These are phyloP conservation scores for Temnothorax nylanderi DNA, from an alignment of 1,140 invertebrate genomes.

Conservation along the genomic window DNA sequence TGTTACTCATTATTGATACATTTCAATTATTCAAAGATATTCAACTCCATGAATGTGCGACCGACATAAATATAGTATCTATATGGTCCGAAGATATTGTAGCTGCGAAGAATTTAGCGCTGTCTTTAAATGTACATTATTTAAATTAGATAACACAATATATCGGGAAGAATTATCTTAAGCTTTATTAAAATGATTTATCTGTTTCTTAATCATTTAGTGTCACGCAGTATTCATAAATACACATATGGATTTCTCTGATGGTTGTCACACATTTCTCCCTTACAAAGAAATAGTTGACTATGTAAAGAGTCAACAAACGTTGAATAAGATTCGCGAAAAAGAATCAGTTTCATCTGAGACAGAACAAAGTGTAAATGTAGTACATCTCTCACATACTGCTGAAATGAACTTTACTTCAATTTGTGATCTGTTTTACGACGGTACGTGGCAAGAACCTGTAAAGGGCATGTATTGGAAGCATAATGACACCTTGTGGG, in stretches of 20 bases:
- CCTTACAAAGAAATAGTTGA: background rate
- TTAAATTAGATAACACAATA: background rate
- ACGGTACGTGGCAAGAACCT: conserved; percentile 14
- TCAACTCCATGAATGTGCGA: background rate
- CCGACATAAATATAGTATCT: background rate
- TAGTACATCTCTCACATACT: background rate
- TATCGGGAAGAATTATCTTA: background rate
- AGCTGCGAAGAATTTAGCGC: background rate
- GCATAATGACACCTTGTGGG: background rate
- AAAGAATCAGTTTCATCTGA: background rate
- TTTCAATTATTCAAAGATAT: background rate
- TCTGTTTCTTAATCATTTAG: background rate
- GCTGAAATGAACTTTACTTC: background rate
- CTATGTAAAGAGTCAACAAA: too few relatives aligned
- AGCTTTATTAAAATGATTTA: background rate
- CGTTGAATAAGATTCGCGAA: too few relatives aligned
- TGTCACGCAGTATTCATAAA: background rate
- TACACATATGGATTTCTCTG: background rate
- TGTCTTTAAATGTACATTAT: conserved; percentile 9
- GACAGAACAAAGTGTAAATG: background rate
- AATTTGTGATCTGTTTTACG: conserved; percentile 1
- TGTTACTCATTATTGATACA: background rate
- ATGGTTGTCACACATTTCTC: background rate
- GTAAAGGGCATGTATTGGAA: background rate
- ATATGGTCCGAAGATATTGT: conserved; percentile 34